These are phyloP conservation scores for Tragelaphus scriptus DNA, from an alignment of 2,113 vertebrate genomes.

Conservation along the genomic window DNA sequence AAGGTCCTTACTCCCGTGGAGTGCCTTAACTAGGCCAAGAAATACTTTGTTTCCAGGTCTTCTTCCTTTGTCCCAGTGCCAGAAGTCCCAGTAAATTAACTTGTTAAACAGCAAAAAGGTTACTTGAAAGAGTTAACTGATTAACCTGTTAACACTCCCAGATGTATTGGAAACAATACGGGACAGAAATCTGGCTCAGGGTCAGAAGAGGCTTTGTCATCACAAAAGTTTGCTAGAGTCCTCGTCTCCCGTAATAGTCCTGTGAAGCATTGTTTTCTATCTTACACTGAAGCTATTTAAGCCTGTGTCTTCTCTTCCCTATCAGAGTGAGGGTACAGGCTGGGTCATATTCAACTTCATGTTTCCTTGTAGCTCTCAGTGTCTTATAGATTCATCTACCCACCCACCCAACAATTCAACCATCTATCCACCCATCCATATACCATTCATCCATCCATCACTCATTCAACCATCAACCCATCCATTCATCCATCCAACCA, in stretches of 20 bases:
- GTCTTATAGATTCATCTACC: neutral
- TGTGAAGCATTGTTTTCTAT: neutral
- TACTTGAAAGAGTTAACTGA: no score
- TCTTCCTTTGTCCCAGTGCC: neutral
- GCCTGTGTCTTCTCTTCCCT: neutral
- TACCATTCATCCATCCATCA: rapidly evolving
- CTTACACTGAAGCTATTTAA: neutral
- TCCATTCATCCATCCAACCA: rapidly evolving
- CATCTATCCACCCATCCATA: rapidly evolving
- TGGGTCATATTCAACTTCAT: neutral
- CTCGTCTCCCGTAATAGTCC: rapidly evolving
- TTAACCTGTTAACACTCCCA: neutral
- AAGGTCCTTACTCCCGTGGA: rapidly evolving
- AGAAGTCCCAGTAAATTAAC: neutral
- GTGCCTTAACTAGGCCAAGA: neutral
- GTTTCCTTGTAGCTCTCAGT: neutral
- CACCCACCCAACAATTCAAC: neutral
- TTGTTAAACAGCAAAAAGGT: neutral
- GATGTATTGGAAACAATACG: neutral
- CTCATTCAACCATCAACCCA: rapidly evolving
- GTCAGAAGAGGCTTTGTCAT: neutral
- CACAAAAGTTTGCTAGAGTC: rapidly evolving
- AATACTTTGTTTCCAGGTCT: no score
- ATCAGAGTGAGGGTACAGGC: neutral
- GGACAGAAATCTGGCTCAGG: neutral